Conservation (phyloP, 2,113 vertebrate genomes). For the Puma concolor region DNA sequence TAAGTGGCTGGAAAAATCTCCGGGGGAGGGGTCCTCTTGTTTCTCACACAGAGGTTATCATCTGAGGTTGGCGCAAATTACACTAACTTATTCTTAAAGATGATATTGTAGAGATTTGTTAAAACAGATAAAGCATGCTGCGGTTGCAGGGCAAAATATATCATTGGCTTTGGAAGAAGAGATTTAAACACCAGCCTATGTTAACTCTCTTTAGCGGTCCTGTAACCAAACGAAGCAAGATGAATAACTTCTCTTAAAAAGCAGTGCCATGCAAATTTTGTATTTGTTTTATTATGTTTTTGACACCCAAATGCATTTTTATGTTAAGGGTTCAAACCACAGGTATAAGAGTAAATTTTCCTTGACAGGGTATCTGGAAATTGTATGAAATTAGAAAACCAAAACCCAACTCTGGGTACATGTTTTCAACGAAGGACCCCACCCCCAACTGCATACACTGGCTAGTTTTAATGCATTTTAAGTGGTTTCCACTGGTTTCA, state of each 20-base stretch:
- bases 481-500: conserved; percentile 20
- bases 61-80: not conserved
- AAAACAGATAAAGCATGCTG: not conserved
- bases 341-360: not conserved
- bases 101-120: not conserved
- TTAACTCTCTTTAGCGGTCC: not conserved
- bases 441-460: not conserved
- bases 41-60: not conserved
- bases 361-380: not conserved
- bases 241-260: not conserved
- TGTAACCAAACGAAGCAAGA: not conserved
- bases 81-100: not conserved
- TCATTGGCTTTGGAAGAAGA: conserved; percentile 9
- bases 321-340: not conserved
- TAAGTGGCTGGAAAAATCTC: not conserved
- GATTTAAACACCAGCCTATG: not conserved
- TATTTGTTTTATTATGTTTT: not conserved
- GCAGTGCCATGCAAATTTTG: not conserved
- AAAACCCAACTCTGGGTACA: not conserved
- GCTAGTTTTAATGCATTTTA: not conserved
- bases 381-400: not conserved
- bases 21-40: not conserved
- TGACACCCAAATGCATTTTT: not conserved
- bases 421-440: not conserved
- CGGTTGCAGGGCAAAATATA: not conserved